Conservation (phyloP, 2,888 invertebrate species). For the Pterostichus madidus region DNA sequence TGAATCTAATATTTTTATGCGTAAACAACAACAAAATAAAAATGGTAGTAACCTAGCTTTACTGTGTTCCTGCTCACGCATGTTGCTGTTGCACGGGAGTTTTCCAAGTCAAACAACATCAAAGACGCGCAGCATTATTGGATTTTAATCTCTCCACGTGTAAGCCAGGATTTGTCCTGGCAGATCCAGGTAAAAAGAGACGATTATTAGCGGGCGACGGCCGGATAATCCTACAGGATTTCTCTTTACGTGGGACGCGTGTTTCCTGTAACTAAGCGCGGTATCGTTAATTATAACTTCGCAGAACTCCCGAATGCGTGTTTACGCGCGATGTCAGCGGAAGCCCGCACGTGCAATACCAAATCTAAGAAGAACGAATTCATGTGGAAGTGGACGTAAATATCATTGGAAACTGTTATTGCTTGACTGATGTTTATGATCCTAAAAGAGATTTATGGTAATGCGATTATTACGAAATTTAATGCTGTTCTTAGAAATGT, state of each 20-base stretch:
- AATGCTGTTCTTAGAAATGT: neutral
- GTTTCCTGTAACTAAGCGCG: conserved; percentile 58
- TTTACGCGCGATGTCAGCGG: conserved; percentile 13
- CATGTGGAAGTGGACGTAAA: neutral
- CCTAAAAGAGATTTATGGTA: conserved; percentile 2
- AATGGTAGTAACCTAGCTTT: neutral
- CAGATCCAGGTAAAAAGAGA: conserved; percentile 55
- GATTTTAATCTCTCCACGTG: conserved; percentile 49
- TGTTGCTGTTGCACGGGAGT: neutral
- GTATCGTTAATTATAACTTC: conserved; percentile 62
- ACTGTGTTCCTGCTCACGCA: neutral
- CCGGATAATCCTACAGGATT: conserved; percentile 54
- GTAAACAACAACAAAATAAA: neutral
- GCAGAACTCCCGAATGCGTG: conserved; percentile 11
- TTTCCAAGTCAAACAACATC: conserved; percentile 30
- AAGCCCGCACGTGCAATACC: conserved; percentile 6
- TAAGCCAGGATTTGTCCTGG: conserved; percentile 41
- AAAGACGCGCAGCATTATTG: conserved; percentile 54
- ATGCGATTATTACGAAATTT: conserved; percentile 1
- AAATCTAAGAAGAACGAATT: neutral
- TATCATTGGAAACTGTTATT: conserved; percentile 12
- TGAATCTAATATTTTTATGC: too few species aligned
- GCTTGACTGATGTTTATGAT: conserved; percentile 2
- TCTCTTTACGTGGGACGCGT: conserved; percentile 52
- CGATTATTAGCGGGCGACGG: conserved; percentile 49